Conservation (phyloP, 2,888 invertebrate genomes). For the Linyphia triangularis region DNA sequence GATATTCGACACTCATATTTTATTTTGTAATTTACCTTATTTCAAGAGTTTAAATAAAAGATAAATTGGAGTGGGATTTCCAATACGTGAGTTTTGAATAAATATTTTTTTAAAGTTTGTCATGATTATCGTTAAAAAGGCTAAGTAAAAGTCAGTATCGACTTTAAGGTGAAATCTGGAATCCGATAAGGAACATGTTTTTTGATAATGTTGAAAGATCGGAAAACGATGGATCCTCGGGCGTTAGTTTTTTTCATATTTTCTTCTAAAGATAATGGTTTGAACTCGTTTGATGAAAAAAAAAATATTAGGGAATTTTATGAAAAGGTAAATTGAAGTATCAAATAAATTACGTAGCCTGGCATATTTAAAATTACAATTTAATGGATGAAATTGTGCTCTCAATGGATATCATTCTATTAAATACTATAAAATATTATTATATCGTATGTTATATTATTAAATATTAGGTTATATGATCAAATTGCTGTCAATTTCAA, state of each 20-base stretch:
- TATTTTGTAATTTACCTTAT: constrained; percentile 27
- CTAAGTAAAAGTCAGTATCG: constrained; percentile 19
- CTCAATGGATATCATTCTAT: too few relatives aligned
- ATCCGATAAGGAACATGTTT: constrained; percentile 39
- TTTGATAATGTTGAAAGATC: constrained; percentile 55
- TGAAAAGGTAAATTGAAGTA: too few relatives aligned
- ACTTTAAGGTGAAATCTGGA: constrained; percentile 8
- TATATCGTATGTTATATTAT: too few relatives aligned
- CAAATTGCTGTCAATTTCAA: too few relatives aligned
- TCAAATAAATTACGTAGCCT: too few relatives aligned
- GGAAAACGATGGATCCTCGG: constrained; percentile 37
- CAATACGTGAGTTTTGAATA: constrained; percentile 18
- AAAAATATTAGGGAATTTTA: background rate
- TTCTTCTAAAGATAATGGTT: constrained; percentile 12
- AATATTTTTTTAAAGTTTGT: constrained; percentile 19
- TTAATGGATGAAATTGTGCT: too few relatives aligned
- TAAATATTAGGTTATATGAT: too few relatives aligned
- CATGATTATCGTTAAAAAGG: background rate
- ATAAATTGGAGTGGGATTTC: background rate
- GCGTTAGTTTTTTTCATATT: background rate
- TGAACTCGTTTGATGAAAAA: background rate
- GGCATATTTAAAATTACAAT: too few relatives aligned
- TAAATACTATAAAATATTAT: too few relatives aligned
- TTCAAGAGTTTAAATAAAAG: constrained; percentile 23
- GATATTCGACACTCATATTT: background rate